These are phyloP conservation scores for Archilochus colubris DNA, from an alignment of 2,113 vertebrate species.

Conservation along the genomic window DNA sequence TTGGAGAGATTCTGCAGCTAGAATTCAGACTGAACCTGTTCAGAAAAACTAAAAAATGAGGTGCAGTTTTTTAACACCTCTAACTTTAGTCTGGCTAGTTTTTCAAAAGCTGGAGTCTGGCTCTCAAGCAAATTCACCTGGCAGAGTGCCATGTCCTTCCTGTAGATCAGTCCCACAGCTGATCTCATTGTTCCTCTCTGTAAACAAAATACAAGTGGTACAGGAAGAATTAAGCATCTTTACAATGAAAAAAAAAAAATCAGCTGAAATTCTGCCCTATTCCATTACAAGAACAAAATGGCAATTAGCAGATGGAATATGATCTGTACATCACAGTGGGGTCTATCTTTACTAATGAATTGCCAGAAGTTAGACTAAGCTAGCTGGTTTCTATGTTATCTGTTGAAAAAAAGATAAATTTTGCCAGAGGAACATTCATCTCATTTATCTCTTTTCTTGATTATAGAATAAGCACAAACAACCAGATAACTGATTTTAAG, in stretches of 20 bases:
- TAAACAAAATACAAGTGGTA: neutral
- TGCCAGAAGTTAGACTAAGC: neutral
- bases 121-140: neutral
- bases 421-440: neutral
- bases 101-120: neutral
- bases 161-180: neutral
- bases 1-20: neutral
- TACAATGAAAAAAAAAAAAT: neutral
- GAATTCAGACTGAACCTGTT: neutral
- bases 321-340: neutral
- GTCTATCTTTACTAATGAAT: neutral
- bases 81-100: neutral
- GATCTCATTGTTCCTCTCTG: neutral
- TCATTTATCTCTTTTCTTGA: neutral
- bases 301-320: neutral
- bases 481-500: neutral
- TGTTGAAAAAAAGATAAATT: neutral
- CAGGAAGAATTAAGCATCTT: neutral
- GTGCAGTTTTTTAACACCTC: neutral
- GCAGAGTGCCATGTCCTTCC: neutral
- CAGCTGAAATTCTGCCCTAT: neutral
- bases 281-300: neutral
- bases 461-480: neutral
- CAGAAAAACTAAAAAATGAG: neutral
- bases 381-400: neutral